Conservation (phyloP, 2,797 vertebrate species). For the Arnoldichthys spilopterus region DNA sequence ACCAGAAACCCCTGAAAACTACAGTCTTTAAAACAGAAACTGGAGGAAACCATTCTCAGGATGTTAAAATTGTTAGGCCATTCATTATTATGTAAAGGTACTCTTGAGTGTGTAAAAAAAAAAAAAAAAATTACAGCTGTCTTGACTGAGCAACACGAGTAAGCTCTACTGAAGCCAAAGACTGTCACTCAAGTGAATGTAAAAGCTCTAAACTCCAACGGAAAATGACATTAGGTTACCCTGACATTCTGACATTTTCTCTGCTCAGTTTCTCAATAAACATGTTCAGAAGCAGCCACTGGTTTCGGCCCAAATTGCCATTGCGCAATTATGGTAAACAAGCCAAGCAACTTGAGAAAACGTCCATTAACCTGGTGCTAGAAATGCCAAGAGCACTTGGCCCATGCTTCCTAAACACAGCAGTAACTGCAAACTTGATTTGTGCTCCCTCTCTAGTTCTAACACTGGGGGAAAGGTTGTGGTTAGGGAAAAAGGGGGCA, state of each 20-base stretch:
- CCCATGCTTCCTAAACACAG: conserved; percentile 21
- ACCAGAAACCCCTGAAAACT: not conserved
- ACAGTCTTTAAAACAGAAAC: not conserved
- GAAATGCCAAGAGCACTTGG: conserved; percentile 26
- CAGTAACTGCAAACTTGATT: conserved; percentile 21
- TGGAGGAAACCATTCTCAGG: conserved; percentile 4
- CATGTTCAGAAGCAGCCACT: conserved; percentile 13
- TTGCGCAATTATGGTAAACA: conserved; percentile 48
- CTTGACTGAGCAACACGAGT: not conserved
- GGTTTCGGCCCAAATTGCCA: conserved; percentile 24
- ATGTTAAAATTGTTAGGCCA: not conserved
- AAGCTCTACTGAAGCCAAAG: not conserved
- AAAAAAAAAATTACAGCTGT: not conserved
- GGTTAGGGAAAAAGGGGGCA: conserved; percentile 19
- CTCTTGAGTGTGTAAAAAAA: no score
- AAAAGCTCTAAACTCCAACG: not conserved
- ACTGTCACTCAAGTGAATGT: not conserved
- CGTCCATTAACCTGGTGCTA: conserved; percentile 44
- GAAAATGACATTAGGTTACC: not conserved
- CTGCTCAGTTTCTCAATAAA: conserved; percentile 30
- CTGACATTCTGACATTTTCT: conserved; percentile 1
- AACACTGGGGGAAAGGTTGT: conserved; percentile 27
- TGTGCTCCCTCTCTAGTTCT: conserved; percentile 34
- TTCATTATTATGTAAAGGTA: not conserved
- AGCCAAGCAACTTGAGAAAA: conserved; percentile 40